A percentile compares a stretch with the other conserved stretches of the same genome.
These are phyloP conservation scores for Drosophila varians DNA, from an alignment of 1,140 invertebrate genomes.

Conservation along the genomic window DNA sequence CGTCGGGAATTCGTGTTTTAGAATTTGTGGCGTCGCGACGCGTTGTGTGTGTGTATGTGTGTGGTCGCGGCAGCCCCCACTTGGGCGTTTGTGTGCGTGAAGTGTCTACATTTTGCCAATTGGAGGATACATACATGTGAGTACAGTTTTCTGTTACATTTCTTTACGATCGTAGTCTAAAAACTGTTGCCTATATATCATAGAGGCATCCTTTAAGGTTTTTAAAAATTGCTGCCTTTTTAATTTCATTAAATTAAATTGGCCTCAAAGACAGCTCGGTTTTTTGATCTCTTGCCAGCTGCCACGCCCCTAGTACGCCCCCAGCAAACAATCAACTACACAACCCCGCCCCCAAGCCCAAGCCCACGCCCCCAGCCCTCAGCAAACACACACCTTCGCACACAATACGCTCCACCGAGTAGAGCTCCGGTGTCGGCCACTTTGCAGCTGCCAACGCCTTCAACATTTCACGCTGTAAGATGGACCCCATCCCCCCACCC, in stretches of 20 bases:
- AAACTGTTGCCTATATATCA: no score
- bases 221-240: constrained; percentile 32
- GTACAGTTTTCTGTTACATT: no score
- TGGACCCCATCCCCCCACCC: constrained; percentile 7
- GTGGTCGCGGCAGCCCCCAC: no score
- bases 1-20: no score
- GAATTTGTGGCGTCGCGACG: no score
- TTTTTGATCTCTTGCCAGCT: not conserved
- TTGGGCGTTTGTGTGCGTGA: no score
- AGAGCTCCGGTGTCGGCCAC: constrained; percentile 37
- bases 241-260: constrained; percentile 75
- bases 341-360: constrained; percentile 45
- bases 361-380: not conserved
- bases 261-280: constrained; percentile 38
- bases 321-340: constrained; percentile 75
- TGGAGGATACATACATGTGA: no score
- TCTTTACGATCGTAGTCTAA: no score
- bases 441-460: constrained; percentile 48
- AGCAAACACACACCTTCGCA: constrained; percentile 3
- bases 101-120: no score
- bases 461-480: constrained; percentile 57
- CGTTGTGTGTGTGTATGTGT: no score
- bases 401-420: constrained; percentile 26
- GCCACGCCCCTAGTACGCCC: constrained; percentile 23
- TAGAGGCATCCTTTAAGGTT: not conserved